Evolutionary conservation across 2,888 invertebrate species (phyloP), one percentile per base, ranked within the genome.

Genomic region (Tineola bisselliella): DNA sequence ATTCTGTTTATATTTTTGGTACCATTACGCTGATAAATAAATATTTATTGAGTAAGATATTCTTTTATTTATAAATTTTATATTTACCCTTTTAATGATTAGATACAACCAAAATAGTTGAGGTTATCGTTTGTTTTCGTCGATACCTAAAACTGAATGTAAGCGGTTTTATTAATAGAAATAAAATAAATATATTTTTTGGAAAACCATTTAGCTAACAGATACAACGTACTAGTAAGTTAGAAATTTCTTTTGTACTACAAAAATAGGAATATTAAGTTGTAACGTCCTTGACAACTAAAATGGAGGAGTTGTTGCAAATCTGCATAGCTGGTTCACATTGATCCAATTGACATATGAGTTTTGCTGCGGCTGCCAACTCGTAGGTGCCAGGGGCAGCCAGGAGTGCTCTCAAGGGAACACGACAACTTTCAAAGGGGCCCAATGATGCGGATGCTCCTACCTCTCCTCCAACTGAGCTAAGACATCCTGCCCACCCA

Each of bases 341-440:
- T 81, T 63, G 71, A 80, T n/a, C 33, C 89, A 71, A 66, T 17
- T 58, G 19, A 13, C 31, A 31, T 3, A 75, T 69, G 43, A 80
- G 68, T 11, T 89, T 84, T 70, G 92, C 84, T 59, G 91, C 88
- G 11, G 90, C 86, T 57, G 91, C 91, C 63, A 93, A 82, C 66
- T 91, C 89, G 74, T 91, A 93, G 6, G 91, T 90, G 62, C 93
- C 93, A 33, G 92, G 90, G 43, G 88, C 79, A 25, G 90, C 88
- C 66, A 91, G 83, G 63, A 90, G 83, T 15, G 90, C 91, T 61
- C 89, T 82, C 70, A 92, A 88, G 70, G 82, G 81, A 67, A 92
- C 82, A 67, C 87, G 87, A 66, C 87, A 87, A 64, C 79, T 70
- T 66, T 81, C 79, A 68, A 89, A 88, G 65, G 89, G 83, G 67